Conservation (phyloP, 2,113 vertebrate species). For the Glaucomys volans region DNA sequence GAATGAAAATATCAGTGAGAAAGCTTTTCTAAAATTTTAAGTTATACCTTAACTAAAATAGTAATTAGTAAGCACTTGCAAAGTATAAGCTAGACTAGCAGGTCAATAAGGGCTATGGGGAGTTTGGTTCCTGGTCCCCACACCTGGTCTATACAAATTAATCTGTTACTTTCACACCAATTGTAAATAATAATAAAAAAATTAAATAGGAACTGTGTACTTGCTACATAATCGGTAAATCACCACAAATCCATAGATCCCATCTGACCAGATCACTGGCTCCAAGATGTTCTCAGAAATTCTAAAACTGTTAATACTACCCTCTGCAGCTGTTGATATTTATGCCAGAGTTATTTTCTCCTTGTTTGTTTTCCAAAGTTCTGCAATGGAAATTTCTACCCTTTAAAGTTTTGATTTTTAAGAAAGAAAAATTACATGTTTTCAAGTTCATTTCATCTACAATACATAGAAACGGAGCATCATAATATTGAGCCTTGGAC, state of each 20-base stretch:
- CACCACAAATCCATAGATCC: background rate
- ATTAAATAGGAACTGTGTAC: background rate
- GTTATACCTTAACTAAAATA: background rate
- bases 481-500: background rate
- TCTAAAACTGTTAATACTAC: background rate
- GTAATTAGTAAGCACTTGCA: background rate
- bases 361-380: background rate
- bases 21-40: background rate
- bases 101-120: background rate
- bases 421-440: background rate
- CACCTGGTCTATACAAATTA: background rate
- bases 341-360: background rate
- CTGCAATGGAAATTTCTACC: background rate
- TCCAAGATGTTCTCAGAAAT: background rate
- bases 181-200: background rate
- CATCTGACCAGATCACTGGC: background rate
- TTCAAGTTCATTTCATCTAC: background rate
- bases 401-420: background rate
- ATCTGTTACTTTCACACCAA: background rate
- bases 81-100: background rate
- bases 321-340: background rate
- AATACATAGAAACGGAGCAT: background rate
- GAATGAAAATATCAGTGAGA: background rate
- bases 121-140: background rate
- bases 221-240: background rate